Evolutionary conservation across 2,113 vertebrate species (phyloP).

Genomic region (Myrmecophaga tridactyla): DNA sequence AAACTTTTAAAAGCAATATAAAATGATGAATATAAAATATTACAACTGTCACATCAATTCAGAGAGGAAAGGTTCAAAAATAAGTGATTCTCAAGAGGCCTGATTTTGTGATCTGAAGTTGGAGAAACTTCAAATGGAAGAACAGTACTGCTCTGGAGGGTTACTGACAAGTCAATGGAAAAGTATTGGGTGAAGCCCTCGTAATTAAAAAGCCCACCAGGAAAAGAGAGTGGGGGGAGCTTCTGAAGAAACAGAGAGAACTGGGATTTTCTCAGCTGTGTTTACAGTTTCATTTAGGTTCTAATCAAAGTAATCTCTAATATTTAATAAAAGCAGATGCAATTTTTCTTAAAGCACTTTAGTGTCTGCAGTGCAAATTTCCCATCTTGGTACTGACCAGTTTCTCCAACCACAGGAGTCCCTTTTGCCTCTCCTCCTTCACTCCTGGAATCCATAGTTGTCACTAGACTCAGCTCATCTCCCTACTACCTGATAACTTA

Average conservation of each 20-base stretch:
- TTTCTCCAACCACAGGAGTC: background rate
- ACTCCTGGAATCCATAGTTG: background rate
- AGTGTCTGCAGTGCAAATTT: background rate
- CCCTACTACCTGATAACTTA: background rate
- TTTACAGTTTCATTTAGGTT: constrained; percentile 36
- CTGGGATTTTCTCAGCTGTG: constrained; percentile 53
- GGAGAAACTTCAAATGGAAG: constrained; percentile 40
- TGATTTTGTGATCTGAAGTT: background rate
- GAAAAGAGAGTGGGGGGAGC: background rate
- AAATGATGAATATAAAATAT: constrained; percentile 26
- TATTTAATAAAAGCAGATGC: constrained; percentile 4
- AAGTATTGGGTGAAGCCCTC: background rate
- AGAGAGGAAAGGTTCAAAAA: constrained; percentile 32
- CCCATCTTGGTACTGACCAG: background rate
- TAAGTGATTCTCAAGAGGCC: constrained; percentile 64
- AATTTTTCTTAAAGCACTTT: background rate
- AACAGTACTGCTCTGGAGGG: background rate
- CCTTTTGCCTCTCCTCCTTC: background rate
- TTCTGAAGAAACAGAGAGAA: constrained; percentile 20
- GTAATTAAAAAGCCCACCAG: background rate
- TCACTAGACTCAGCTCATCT: background rate
- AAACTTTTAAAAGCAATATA: constrained; percentile 30
- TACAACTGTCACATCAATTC: constrained; percentile 37
- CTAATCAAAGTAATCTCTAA: constrained; percentile 6
- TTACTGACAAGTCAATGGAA: background rate